Conservation (phyloP, 2,888 invertebrate species). For the Geotrupes spiniger region DNA sequence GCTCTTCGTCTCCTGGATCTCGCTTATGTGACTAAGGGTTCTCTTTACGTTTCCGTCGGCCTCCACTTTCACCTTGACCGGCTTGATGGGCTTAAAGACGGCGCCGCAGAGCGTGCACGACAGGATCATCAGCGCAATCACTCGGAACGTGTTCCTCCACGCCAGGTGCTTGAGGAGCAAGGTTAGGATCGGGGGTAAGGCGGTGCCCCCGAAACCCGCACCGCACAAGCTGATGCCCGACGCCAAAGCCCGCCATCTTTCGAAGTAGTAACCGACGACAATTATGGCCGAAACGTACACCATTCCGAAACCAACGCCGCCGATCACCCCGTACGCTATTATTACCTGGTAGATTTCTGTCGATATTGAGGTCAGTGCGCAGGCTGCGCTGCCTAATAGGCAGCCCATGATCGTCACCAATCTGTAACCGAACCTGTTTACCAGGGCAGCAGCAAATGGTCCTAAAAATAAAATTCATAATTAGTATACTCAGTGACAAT, state of each 20-base stretch:
- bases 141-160: constrained; percentile 71
- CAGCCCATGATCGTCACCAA: constrained; percentile 79
- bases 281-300: constrained; percentile 91
- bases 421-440: constrained; percentile 88
- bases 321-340: constrained; percentile 73
- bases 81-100: constrained; percentile 71
- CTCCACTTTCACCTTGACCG: constrained; percentile 59
- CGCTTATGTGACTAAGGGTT: constrained; percentile 20
- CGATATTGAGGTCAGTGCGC: constrained; percentile 28
- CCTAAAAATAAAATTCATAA: constrained; percentile 50
- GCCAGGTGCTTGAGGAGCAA: constrained; percentile 58
- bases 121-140: constrained; percentile 69
- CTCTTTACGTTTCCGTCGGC: constrained; percentile 25
- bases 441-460: constrained; percentile 86
- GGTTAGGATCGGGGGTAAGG: constrained; percentile 71
- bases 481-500: constrained; percentile 1
- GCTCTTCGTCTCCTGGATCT: constrained; percentile 27
- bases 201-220: constrained; percentile 85
- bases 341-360: constrained; percentile 60
- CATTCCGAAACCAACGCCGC: constrained; percentile 87
- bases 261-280: constrained; percentile 92
- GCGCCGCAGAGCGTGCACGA: constrained; percentile 70
- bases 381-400: constrained; percentile 65
- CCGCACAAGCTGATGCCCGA: constrained; percentile 95
- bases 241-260: constrained; percentile 87